Conservation (phyloP, 2,888 invertebrate genomes). For the Mycalesis mineus region DNA sequence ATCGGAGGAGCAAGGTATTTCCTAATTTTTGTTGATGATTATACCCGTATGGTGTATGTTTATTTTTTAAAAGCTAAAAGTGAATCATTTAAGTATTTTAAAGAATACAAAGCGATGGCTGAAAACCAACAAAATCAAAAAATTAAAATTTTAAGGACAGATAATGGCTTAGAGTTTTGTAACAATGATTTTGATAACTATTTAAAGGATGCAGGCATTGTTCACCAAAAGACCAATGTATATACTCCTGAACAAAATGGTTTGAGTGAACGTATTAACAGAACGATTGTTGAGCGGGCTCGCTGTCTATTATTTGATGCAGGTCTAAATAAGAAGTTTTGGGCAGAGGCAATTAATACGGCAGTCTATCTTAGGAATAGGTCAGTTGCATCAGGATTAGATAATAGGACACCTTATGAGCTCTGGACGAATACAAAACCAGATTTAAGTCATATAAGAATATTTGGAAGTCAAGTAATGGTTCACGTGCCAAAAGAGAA, state of each 20-base stretch:
- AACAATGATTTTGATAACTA: too few species aligned
- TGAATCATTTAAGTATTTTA: too few species aligned
- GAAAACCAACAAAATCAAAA: too few species aligned
- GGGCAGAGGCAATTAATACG: background rate
- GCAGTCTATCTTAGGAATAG: background rate
- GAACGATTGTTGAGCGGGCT: background rate
- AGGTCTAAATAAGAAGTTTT: background rate
- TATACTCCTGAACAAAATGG: background rate
- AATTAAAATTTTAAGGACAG: too few species aligned
- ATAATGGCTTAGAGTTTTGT: too few species aligned
- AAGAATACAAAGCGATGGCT: too few species aligned
- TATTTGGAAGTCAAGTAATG: slow-evolving; percentile 12
- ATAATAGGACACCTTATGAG: background rate
- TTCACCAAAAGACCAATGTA: background rate
- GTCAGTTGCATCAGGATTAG: background rate
- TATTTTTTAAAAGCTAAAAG: too few species aligned
- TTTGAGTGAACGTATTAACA: too few species aligned
- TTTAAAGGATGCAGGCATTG: background rate
- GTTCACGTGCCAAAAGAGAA: slow-evolving; percentile 27
- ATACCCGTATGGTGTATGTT: too few species aligned
- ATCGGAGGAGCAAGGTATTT: too few species aligned
- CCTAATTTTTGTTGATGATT: too few species aligned
- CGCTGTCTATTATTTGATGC: background rate
- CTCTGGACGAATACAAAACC: background rate
- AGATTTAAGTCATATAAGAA: background rate